Conservation (phyloP, 2,888 invertebrate species). For the Pterostichus niger region DNA sequence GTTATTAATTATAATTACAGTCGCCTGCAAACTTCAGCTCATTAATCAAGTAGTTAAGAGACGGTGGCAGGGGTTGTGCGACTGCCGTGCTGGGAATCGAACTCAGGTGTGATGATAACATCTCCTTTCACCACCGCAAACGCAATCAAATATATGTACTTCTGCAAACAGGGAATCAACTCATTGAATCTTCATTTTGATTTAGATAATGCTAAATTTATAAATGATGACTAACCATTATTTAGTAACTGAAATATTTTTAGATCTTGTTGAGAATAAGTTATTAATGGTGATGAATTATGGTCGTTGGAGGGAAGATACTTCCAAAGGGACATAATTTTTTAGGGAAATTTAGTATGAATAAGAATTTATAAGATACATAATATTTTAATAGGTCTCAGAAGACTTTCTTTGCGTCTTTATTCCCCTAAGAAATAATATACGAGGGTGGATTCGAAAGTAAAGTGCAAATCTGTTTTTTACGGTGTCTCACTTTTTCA, state of each 20-base stretch:
- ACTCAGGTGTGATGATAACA: constrained; percentile 69
- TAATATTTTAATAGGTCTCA: constrained; percentile 22
- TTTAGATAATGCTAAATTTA: constrained; percentile 26
- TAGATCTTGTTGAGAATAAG: neutral
- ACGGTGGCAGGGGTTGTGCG: neutral
- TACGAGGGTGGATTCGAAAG: too few relatives aligned
- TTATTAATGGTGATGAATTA: constrained; percentile 6
- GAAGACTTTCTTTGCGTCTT: constrained; percentile 1
- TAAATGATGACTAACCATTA: neutral
- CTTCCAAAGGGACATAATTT: constrained; percentile 2
- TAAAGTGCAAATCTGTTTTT: too few relatives aligned
- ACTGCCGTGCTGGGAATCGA: constrained; percentile 67
- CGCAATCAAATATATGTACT: constrained; percentile 48
- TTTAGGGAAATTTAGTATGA: constrained; percentile 7
- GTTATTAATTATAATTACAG: constrained; percentile 70
- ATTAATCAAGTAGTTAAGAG: constrained; percentile 69
- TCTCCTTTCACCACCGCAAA: constrained; percentile 68
- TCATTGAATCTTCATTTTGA: constrained; percentile 21
- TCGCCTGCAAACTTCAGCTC: constrained; percentile 69
- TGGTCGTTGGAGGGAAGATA: neutral
- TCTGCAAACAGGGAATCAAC: neutral
- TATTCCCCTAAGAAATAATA: neutral
- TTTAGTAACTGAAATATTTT: too few relatives aligned
- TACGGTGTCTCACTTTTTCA: too few relatives aligned
- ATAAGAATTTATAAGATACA: constrained; percentile 18